Evolutionary conservation across 2,797 vertebrate genomes (phyloP).

Genomic region (Gobio occitaniae): DNA sequence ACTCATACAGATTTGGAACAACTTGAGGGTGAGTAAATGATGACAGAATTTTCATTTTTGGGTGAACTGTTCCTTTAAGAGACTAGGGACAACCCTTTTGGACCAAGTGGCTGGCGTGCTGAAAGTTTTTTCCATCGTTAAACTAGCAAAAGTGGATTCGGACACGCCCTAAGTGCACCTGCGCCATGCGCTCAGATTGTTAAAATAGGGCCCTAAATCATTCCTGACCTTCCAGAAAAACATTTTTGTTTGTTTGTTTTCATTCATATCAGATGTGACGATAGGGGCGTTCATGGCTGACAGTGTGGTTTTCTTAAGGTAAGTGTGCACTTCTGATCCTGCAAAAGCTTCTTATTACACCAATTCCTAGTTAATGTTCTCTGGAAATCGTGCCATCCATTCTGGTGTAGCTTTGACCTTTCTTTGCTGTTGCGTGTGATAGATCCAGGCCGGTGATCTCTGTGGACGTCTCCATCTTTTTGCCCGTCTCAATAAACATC

Average conservation of each 20-base stretch:
- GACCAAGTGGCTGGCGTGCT: no score
- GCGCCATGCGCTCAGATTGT: no score
- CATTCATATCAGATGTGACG: constrained; percentile 85
- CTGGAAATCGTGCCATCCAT: neutral
- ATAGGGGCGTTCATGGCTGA: constrained; percentile 96
- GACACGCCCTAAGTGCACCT: no score
- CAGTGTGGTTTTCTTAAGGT: constrained; percentile 93
- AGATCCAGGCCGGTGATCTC: constrained; percentile 94
- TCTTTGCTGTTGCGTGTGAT: constrained; percentile 26
- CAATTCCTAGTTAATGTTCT: neutral
- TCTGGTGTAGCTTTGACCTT: neutral
- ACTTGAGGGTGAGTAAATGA: no score
- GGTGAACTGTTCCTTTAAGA: no score
- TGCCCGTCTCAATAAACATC: constrained; percentile 94
- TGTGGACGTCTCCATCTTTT: constrained; percentile 87
- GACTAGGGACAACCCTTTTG: no score
- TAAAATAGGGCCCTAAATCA: neutral
- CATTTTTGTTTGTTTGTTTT: constrained; percentile 68
- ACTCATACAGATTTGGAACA: no score
- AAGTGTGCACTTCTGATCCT: constrained; percentile 64
- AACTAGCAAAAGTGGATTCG: no score
- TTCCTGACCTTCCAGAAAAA: constrained; percentile 27
- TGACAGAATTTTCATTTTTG: no score
- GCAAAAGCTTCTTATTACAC: neutral
- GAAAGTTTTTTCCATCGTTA: no score